A percentile compares a stretch with the other conserved stretches of the same genome.
phyloP scores from a whole-genome alignment of 2,888 invertebrate species.

The Furcula furcula region DNA sequence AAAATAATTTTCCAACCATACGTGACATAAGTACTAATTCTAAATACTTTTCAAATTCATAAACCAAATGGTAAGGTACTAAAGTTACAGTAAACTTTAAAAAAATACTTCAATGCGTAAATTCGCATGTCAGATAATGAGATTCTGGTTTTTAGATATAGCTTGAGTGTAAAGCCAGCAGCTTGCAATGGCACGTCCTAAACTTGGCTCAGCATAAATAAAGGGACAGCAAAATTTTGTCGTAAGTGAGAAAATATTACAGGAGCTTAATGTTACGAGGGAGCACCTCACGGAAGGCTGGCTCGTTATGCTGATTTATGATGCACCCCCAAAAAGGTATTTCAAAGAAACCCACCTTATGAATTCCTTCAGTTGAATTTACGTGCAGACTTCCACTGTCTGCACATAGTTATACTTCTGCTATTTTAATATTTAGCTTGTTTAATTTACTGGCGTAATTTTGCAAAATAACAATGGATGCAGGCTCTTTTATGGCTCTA shows the following conservation, averaged over 20 bases:
- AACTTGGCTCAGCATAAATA: conserved; percentile 63
- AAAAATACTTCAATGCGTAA: too few species aligned
- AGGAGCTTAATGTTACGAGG: conserved; percentile 73
- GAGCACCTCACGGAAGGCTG: conserved; percentile 69
- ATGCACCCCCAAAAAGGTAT: conserved; percentile 60
- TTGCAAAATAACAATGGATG: conserved; percentile 4
- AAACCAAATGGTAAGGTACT: too few species aligned
- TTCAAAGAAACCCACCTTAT: conserved; percentile 58
- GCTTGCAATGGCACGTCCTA: conserved; percentile 53
- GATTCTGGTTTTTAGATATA: neutral
- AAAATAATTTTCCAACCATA: too few species aligned
- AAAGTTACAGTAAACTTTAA: too few species aligned
- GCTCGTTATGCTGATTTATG: conserved; percentile 79
- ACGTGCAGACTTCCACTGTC: conserved; percentile 44
- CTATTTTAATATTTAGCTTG: conserved; percentile 28
- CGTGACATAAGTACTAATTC: too few species aligned
- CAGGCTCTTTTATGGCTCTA: neutral
- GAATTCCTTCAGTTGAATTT: conserved; percentile 56
- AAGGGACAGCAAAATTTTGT: conserved; percentile 74
- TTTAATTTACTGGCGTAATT: conserved; percentile 27
- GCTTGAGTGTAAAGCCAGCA: conserved; percentile 21
- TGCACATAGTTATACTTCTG: conserved; percentile 35
- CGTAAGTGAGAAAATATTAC: conserved; percentile 80
- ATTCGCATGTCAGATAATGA: too few species aligned
- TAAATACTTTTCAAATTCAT: too few species aligned